Evolutionary conservation across 2,888 invertebrate genomes (phyloP), one percentile per base, ranked within the genome.

Genomic region (Adela reaumurella): DNA sequence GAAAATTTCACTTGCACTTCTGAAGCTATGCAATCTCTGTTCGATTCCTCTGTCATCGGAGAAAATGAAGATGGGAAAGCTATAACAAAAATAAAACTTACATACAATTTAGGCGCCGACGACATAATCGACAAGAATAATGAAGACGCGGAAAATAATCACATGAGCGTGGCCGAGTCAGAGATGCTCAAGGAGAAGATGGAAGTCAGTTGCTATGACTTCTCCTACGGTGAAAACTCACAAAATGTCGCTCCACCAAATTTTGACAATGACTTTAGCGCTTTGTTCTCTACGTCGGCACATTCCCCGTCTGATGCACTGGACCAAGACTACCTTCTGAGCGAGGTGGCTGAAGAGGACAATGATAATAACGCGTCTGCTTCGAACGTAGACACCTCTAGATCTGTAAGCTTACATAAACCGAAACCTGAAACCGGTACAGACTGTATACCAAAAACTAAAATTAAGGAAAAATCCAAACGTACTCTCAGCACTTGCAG

Each of bases 211-310:
- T 51, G 71, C 2, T 66, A 64, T 46, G 73, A 74, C 52, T 74
- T 73, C 52, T 67, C 69, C 0, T 74, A 68, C 47, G 68, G 68
- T 1, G 74, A 74, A 49, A 66, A 62, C 19, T 54, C 68, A 0
- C 63, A 60, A 47, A 67, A 67, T 48, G 52, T 68, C 24, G 57
- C 64, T 0, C 56, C 65, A 0, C 57, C 35, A 14, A 35, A 35
- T 14, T 35, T 35, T 35, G 35, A 35, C 3, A 35, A 62, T 19
- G 69, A 68, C 47, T 71, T 67, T 51, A 67, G 71, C 24, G 54
- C 68, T 28, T 70, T 70, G 52, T 55, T 62, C 2, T 53, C 60
- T 1, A 65, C 64, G 11, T 55, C 62, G 6, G 54, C 62, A 2
- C 52, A 14, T 8, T 35, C 11, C 35, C 35, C 35, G 14, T 35